Conservation (phyloP, 2,113 vertebrate genomes). For the Hemibates koningsi region DNA sequence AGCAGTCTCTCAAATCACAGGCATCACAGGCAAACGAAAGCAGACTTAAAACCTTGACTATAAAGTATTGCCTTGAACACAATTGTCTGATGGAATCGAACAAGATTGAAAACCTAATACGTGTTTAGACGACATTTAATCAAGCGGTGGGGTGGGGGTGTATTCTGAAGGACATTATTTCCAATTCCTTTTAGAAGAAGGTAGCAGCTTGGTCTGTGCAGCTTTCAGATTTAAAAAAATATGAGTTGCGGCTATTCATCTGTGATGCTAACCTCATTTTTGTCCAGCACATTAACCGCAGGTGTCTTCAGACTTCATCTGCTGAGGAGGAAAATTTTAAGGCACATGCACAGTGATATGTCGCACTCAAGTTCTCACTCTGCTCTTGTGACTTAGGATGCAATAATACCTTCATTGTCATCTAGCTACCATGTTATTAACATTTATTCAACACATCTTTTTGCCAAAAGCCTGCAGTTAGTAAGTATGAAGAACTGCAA, state of each 20-base stretch:
- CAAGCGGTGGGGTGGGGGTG: background rate
- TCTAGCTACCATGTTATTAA: background rate
- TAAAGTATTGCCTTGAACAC: conserved; percentile 9
- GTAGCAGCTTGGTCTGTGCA: background rate
- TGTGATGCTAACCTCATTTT: background rate
- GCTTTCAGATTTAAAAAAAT: background rate
- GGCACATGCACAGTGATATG: background rate
- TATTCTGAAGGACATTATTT: conserved; percentile 17
- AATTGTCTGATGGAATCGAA: conserved; percentile 29
- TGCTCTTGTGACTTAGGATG: background rate
- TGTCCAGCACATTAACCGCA: background rate
- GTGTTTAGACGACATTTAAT: conserved; percentile 19
- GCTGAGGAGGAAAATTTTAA: background rate
- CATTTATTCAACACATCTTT: background rate
- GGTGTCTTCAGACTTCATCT: conserved; percentile 19
- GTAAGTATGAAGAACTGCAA: background rate
- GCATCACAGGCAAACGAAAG: conserved; percentile 13
- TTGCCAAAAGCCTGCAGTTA: background rate
- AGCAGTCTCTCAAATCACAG: background rate
- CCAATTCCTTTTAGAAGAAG: background rate
- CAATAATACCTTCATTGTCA: background rate
- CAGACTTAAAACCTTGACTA: conserved; percentile 1
- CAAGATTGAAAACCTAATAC: conserved; percentile 47
- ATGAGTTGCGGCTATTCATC: conserved; percentile 26
- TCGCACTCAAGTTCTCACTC: background rate